phyloP scores from a whole-genome alignment of 2,113 vertebrate species.

The Psilopsiagon aurifrons region DNA sequence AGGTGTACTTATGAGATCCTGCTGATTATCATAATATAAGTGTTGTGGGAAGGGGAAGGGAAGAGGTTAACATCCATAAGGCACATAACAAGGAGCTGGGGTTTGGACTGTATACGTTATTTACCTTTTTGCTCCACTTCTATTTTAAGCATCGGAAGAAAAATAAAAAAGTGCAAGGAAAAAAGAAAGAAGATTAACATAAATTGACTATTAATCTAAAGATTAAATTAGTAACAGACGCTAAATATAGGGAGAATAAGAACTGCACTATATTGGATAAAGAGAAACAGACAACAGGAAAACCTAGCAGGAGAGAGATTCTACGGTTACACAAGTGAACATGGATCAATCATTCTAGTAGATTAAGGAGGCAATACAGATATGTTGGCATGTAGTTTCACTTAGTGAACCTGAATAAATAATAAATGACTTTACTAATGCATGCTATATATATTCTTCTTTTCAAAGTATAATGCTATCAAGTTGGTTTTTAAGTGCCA shows the following conservation, averaged over 20 bases:
- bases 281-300: conserved; percentile 81
- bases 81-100: conserved; percentile 98
- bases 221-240: conserved; percentile 92
- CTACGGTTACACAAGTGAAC: conserved; percentile 82
- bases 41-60: conserved; percentile 81
- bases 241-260: conserved; percentile 90
- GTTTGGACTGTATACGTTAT: conserved; percentile 94
- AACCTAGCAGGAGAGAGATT: conserved; percentile 83
- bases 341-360: conserved; percentile 80
- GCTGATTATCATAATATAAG: conserved; percentile 85
- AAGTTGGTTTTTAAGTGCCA: not conserved
- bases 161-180: conserved; percentile 96
- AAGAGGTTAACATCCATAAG: conserved; percentile 93
- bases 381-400: conserved; percentile 79
- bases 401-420: conserved; percentile 83
- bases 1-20: conserved; percentile 82
- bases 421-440: conserved; percentile 78
- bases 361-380: conserved; percentile 79
- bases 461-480: conserved; percentile 40
- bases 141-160: conserved; percentile 99
- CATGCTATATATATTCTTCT: conserved; percentile 55
- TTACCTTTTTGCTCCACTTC: conserved; percentile 99
- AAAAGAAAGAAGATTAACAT: conserved; percentile 99
- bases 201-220: conserved; percentile 94
- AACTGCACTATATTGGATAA: conserved; percentile 86